Evolutionary conservation across 1,140 invertebrate genomes (phyloP).

Genomic region (Musca domestica): DNA sequence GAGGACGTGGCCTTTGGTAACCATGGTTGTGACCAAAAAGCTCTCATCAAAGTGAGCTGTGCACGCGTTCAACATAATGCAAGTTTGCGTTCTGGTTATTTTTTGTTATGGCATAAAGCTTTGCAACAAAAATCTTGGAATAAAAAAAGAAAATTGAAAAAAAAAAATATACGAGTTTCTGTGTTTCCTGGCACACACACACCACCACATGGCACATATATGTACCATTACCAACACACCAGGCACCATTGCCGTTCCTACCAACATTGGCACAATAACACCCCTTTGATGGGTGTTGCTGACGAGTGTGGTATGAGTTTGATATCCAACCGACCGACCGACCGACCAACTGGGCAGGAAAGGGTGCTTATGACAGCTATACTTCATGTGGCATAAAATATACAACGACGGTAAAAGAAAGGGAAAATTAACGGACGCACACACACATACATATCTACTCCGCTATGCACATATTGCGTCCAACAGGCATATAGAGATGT

Average conservation of each 20-base stretch:
- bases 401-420: not conserved
- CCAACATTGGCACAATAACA: not conserved
- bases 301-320: constrained; percentile 10
- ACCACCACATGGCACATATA: too few relatives aligned
- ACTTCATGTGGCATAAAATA: constrained; percentile 8
- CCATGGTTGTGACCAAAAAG: too few relatives aligned
- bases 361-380: constrained; percentile 23
- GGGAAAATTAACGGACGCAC: not conserved
- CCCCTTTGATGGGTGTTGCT: constrained; percentile 2
- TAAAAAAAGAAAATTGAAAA: too few relatives aligned
- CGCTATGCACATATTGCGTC: not conserved
- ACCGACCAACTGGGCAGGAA: not conserved
- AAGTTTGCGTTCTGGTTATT: not conserved
- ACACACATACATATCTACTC: not conserved
- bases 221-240: constrained; percentile 22
- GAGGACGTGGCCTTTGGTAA: too few relatives aligned
- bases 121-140: not conserved
- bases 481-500: not conserved
- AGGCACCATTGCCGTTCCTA: constrained; percentile 9
- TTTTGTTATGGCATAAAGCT: not conserved
- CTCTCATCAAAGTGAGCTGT: not conserved
- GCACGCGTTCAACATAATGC: constrained; percentile 16
- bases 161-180: too few relatives aligned
- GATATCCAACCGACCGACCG: too few relatives aligned
- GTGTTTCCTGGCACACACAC: too few relatives aligned